Evolutionary conservation across 2,797 vertebrate genomes (phyloP).

Genomic region (Urosaurus nigricauda): DNA sequence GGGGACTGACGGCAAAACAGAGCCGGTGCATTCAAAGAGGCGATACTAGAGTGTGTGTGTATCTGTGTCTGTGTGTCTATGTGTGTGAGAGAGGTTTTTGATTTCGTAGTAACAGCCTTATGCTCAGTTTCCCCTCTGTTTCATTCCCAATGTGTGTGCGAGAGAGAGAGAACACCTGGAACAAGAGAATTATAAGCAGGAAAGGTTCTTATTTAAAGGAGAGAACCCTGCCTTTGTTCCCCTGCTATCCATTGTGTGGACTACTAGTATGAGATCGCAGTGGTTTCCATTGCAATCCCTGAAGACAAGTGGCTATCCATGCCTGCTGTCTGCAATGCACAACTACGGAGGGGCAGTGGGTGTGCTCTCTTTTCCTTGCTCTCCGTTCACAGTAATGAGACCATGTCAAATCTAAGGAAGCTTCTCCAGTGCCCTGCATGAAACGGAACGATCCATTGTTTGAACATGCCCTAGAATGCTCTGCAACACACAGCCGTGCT

Average conservation of each 20-base stretch:
- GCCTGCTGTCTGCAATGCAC: not conserved
- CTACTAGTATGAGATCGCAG: not conserved
- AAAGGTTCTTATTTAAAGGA: not conserved
- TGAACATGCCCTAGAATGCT: not conserved
- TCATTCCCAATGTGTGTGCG: not conserved
- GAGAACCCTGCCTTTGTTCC: not conserved
- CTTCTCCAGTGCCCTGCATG: not conserved
- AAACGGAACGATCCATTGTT: not conserved
- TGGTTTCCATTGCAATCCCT: not conserved
- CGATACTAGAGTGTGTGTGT: slow-evolving; percentile 1
- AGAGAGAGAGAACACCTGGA: too few species aligned
- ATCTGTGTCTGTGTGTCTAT: too few species aligned
- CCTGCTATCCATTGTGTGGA: too few species aligned
- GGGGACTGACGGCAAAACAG: not conserved
- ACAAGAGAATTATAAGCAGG: not conserved
- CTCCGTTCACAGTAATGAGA: not conserved
- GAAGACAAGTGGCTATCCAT: not conserved
- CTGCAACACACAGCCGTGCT: not conserved
- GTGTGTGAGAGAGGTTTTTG: not conserved
- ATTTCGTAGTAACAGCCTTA: not conserved
- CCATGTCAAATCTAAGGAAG: not conserved
- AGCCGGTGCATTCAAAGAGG: slow-evolving; percentile 33
- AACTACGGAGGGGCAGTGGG: not conserved
- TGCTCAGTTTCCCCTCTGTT: not conserved
- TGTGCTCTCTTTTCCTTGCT: not conserved